phyloP scores from a whole-genome alignment of 2,113 vertebrate genomes.

The Anhinga rufa region DNA sequence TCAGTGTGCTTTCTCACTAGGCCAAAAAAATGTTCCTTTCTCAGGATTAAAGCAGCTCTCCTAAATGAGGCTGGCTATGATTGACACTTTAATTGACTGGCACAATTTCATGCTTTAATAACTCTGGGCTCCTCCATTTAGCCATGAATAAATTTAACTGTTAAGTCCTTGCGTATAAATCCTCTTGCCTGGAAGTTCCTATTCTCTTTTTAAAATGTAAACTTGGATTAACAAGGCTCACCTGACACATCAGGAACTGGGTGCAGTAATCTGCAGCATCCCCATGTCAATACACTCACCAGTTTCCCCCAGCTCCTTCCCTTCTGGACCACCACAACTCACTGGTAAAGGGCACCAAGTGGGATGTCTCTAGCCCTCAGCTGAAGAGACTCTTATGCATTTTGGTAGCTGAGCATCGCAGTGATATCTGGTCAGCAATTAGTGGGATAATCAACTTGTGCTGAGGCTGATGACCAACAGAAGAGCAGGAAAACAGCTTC shows the following conservation, averaged over 20 bases:
- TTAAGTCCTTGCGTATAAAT: neutral
- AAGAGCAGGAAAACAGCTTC: neutral
- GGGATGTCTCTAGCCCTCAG: neutral
- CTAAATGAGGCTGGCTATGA: slow-evolving; percentile 23
- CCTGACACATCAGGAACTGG: accelerated
- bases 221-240: neutral
- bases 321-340: neutral
- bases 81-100: slow-evolving; percentile 58
- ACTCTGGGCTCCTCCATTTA: slow-evolving; percentile 37
- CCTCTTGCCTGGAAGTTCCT: neutral
- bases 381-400: neutral
- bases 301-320: neutral
- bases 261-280: neutral
- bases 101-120: slow-evolving; percentile 65
- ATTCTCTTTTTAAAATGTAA: neutral
- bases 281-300: accelerated
- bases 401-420: neutral
- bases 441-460: neutral
- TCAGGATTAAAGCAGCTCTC: slow-evolving; percentile 46
- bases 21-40: slow-evolving; percentile 1
- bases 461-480: neutral
- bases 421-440: neutral
- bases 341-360: neutral
- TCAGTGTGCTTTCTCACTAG: neutral
- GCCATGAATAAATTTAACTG: slow-evolving; percentile 55